Percentiles rank a stretch among this genome's conserved stretches.
These are phyloP conservation scores for Chrysomela aeneicollis DNA, from an alignment of 2,888 invertebrate genomes.

Conservation along the genomic window DNA sequence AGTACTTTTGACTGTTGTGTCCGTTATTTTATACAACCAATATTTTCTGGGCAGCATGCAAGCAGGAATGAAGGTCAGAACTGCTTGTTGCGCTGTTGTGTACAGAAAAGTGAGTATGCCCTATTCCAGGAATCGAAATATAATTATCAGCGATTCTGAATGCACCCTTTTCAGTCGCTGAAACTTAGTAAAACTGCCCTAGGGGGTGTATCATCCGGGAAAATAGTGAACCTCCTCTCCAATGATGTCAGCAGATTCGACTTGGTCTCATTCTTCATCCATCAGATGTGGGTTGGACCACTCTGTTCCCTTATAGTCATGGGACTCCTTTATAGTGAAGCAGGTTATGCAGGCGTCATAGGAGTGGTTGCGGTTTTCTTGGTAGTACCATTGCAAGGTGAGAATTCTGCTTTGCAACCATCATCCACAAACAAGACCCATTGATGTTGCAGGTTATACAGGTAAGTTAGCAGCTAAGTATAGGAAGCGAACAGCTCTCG, in stretches of 20 bases:
- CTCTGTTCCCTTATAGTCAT: conserved; percentile 72
- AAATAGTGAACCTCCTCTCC: conserved; percentile 35
- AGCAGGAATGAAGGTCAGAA: not conserved
- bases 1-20: not conserved
- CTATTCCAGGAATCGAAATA: too few relatives aligned
- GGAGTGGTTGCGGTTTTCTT: conserved; percentile 82
- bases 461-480: conserved; percentile 70
- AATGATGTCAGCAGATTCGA: conserved; percentile 36
- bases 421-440: too few relatives aligned
- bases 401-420: conserved; percentile 33
- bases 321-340: conserved; percentile 78
- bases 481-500: conserved; percentile 79
- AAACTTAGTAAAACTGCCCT: conserved; percentile 34
- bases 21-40: not conserved
- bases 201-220: conserved; percentile 26
- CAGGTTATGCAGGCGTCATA: conserved; percentile 76
- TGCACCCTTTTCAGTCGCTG: conserved; percentile 25
- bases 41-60: not conserved
- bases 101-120: conserved; percentile 4
- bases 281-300: conserved; percentile 30
- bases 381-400: conserved; percentile 85
- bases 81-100: conserved; percentile 1
- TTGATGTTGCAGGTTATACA: conserved; percentile 65
- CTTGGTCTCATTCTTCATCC: conserved; percentile 15
- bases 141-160: too few relatives aligned